Base-by-base conservation (phyloP, 2,797 vertebrate species). In the Phalloptychus januarius region DNA sequence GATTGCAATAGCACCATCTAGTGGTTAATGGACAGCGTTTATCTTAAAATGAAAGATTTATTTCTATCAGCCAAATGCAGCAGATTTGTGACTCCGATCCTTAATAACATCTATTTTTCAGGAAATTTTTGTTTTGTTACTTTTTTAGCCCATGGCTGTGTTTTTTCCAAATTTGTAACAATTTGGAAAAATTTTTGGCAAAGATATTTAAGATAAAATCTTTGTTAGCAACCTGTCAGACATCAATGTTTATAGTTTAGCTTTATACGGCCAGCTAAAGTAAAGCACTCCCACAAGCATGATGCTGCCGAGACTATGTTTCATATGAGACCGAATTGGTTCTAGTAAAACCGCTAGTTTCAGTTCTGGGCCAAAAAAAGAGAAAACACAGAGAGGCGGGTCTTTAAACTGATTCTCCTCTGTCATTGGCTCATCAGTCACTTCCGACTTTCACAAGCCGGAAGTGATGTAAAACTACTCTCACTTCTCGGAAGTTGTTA, bases 401-500 rank as follows among this genome's bases (percentile, higher is more conserved):
- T 0, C 44, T 56, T 42, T 72, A 42, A 0, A 16, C 1, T 1
- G 0, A 0, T 18, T 13, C 7, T 44, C 5, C 4, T 50, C 70
- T 1, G 6, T n/a, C 31, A 92, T 93, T 93, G 86, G 90, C 5
- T 45, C 0, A 7, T 84, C 44, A 33, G 2, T 1, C 8, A 76
- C 76, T 88, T 91, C 81, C 80, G 82, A 0, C n/a, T 56, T 11
- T 10, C 13, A 1, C 25, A 2, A 0, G 1, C 12, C 85, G 90
- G 91, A 92, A 79, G 0, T 92, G 86, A 92, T 0, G 85, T 78
- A 80, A 18, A 23, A 2, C 7, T 20, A 50, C 42, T 71, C 31
- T 2, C 25, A 74, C 15, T 78, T 78, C 50, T 81, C 83, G 91
- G 90, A 93, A 92, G 90, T 87, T 70, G 13, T n/a, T 44, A 1